Evolutionary conservation across 1,140 invertebrate genomes (phyloP).

Genomic region (Heterodera schachtii): DNA sequence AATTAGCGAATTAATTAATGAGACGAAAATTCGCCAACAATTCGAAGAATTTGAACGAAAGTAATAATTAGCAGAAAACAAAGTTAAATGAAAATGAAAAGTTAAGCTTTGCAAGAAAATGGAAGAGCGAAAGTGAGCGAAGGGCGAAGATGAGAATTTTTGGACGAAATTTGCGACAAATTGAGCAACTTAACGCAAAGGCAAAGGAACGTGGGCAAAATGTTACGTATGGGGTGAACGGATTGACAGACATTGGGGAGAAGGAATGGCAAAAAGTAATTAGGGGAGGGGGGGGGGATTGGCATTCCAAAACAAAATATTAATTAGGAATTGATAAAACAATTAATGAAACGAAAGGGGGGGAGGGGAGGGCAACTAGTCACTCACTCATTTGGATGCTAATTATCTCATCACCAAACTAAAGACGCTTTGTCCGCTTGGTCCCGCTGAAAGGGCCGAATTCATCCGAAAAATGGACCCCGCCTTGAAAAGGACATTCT

Average conservation of each 20-base stretch:
- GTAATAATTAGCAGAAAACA: not conserved
- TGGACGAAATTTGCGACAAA: slow-evolving; percentile 31
- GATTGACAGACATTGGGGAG: slow-evolving; percentile 52
- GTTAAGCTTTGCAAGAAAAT: slow-evolving; percentile 7
- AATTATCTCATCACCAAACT: not conserved
- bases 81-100: not conserved
- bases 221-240: slow-evolving; percentile 49
- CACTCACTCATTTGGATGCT: too few species aligned
- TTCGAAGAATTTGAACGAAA: slow-evolving; percentile 10
- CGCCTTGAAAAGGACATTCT: slow-evolving; percentile 4
- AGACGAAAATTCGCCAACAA: not conserved
- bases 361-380: too few species aligned
- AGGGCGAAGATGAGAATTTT: slow-evolving; percentile 28
- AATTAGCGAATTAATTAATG: not conserved
- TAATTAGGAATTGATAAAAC: not conserved
- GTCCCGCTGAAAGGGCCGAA: slow-evolving; percentile 27
- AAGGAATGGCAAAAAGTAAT: slow-evolving; percentile 50
- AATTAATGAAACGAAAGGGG: not conserved
- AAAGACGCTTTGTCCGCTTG: slow-evolving; percentile 52
- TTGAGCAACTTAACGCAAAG: slow-evolving; percentile 36
- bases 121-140: slow-evolving; percentile 4
- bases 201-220: slow-evolving; percentile 5
- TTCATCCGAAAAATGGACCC: slow-evolving; percentile 48
- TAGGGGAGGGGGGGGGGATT: too few species aligned
- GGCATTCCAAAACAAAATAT: too few species aligned